Base-by-base conservation (phyloP, 2,888 invertebrate species). In the Dexiosoma caninum region DNA sequence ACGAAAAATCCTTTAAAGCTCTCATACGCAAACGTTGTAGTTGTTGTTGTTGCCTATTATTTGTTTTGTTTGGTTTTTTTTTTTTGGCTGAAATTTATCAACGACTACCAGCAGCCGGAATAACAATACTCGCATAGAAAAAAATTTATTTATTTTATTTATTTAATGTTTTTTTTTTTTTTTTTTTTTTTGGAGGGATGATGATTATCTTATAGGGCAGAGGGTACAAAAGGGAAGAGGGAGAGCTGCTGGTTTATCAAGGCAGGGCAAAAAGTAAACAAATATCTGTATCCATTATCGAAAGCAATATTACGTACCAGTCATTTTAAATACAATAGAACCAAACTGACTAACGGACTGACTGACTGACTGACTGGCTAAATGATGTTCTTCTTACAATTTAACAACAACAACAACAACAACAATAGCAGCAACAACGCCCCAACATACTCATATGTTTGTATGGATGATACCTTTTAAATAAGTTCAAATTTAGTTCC, bases 301-400 rank as follows among this genome's bases (percentile, higher is more conserved):
- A n/a, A 19, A 62, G 37, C 46, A 35, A n/a, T 35, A 30, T 21
- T 64, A 53, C 32, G 23, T 64, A 70, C 35, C 64, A 35, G 51
- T 74, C 69, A 64, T 69, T 74, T 57, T 69, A 40, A 79, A 59
- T 62, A 66, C 64, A 64, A 79, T 79, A 79, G 67, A 72, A 19
- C 27, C 42, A 67, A 64, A 27, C 16, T 49, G 49, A 79, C 67
- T 71, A 42, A 55, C 62, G 51, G 62, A 72, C 35, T 72, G 30
- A 51, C 60, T 62, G 60, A 27, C 16, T 49, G 49, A 79, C 67
- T 71, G 51, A 55, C 62, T 62, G 62, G 62, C 35, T 72, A 32
- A 51, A 71, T 62, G 60, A 72, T 51, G n/a, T n/a, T 53, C 59
- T 71, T 19, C 40, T 69, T 64, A 10, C 44, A n/a, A n/a, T n/a